These are phyloP conservation scores for Eunapius fragilis DNA, from an alignment of 37 sponge, comb jelly and placozoan species.

Conservation along the genomic window DNA sequence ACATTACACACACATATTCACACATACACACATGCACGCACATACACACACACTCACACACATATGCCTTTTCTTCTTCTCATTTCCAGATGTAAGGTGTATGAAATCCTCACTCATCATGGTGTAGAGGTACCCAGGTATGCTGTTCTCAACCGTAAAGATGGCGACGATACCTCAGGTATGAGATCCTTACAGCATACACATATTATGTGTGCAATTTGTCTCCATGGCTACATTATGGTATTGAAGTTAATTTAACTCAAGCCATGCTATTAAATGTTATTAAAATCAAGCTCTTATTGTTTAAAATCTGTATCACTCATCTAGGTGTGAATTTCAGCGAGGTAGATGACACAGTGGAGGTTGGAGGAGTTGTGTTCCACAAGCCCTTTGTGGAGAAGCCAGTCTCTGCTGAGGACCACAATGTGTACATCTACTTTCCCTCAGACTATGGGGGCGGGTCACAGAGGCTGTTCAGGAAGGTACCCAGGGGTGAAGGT, in stretches of 20 bases:
- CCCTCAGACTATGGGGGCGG: constrained; percentile 95
- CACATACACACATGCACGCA: not conserved
- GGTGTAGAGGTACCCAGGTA: constrained; percentile 74
- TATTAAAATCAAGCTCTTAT: too few relatives aligned
- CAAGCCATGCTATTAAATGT: too few relatives aligned
- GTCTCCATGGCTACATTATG: too few relatives aligned
- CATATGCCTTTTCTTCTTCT: not conserved
- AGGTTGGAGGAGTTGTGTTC: constrained; percentile 74
- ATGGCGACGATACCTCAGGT: not conserved
- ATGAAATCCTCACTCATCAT: constrained; percentile 54
- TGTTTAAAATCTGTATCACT: not conserved
- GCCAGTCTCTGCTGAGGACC: constrained; percentile 92
- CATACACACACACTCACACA: not conserved
- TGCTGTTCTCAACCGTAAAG: constrained; percentile 28
- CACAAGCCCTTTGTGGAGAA: constrained; percentile 98
- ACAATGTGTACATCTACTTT: constrained; percentile 93
- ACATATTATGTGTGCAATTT: too few relatives aligned
- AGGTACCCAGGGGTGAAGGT: constrained; percentile 39
- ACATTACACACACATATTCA: not conserved
- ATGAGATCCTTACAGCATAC: too few relatives aligned
- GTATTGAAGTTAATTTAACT: too few relatives aligned
- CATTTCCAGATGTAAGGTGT: constrained; percentile 59
- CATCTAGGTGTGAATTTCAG: not conserved
- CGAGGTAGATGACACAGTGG: constrained; percentile 82
- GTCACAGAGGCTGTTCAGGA: constrained; percentile 89